These are phyloP conservation scores for Sycophila sp. DNA, from an alignment of 1,140 invertebrate genomes.

Conservation along the genomic window DNA sequence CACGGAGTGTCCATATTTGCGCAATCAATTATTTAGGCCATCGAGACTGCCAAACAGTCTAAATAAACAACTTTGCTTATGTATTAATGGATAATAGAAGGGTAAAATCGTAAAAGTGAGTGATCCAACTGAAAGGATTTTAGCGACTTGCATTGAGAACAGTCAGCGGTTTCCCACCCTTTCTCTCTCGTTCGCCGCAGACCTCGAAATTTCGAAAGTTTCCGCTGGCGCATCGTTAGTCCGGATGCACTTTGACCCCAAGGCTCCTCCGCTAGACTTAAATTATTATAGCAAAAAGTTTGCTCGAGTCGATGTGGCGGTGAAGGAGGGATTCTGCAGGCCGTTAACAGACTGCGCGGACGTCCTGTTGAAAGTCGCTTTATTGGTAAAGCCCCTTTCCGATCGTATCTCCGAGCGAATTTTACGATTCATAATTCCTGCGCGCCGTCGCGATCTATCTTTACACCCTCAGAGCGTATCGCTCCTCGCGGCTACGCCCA, in stretches of 20 bases:
- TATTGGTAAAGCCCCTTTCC: background rate
- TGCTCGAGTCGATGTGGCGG: too few species aligned
- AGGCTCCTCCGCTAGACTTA: background rate
- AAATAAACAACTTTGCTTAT: too few species aligned
- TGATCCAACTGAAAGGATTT: background rate
- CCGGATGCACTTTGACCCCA: background rate
- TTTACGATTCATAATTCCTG: conserved; percentile 5
- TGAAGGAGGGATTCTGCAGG: too few species aligned
- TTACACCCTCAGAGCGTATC: too few species aligned
- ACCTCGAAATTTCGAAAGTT: background rate
- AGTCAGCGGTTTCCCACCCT: background rate
- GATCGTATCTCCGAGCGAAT: too few species aligned
- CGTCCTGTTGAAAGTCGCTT: conserved; percentile 4
- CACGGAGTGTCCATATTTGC: too few species aligned
- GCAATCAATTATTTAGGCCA: too few species aligned
- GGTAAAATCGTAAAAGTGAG: too few species aligned
- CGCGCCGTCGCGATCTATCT: too few species aligned
- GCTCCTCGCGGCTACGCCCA: too few species aligned
- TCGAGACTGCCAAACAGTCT: too few species aligned
- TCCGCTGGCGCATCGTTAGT: conserved; percentile 1
- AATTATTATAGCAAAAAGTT: background rate
- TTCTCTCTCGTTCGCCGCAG: background rate
- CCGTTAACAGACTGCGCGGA: background rate
- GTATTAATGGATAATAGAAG: too few species aligned
- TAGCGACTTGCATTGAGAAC: background rate